Evolutionary conservation across 1,140 invertebrate genomes (phyloP), one percentile per base, ranked within the genome.

Genomic region (Eupristina koningsbergeri): DNA sequence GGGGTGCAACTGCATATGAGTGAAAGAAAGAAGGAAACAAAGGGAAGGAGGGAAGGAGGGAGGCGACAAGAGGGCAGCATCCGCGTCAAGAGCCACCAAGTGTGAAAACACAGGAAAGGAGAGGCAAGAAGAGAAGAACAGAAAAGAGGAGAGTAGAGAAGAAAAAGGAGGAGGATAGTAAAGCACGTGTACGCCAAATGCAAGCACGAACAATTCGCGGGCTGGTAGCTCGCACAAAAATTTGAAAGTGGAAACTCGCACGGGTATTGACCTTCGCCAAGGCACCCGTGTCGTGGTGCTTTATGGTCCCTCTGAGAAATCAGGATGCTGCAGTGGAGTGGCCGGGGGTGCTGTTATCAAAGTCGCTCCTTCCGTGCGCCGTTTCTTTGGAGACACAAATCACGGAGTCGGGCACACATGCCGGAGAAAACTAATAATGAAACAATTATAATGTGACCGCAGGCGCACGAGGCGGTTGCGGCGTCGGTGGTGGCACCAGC

Each of bases 171-270:
- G 22, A 39, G 36, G 1, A 29, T 19, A 7, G 39, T 41, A 71
- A 71, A 80, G 78, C 78, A 80, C 78, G 78, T 80, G 78, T 26
- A 53, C 75, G 53, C 75, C 11, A 75, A 75, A 11, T 75, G 73
- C 73, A 75, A 53, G 0, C 9, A 6, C 8, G 36, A 26, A n/a
- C n/a, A n/a, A n/a, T n/a, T n/a, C n/a, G n/a, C n/a, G n/a, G n/a
- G n/a, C n/a, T n/a, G n/a, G n/a, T n/a, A n/a, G n/a, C n/a, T n/a
- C n/a, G n/a, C n/a, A n/a, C n/a, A n/a, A n/a, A n/a, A n/a, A n/a
- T n/a, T n/a, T n/a, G n/a, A n/a, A n/a, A n/a, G n/a, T n/a, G n/a
- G n/a, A n/a, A n/a, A n/a, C n/a, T n/a, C n/a, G n/a, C n/a, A n/a
- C n/a, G n/a, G n/a, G n/a, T n/a, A n/a, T n/a, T n/a, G n/a, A n/a